phyloP scores from a whole-genome alignment of 2,113 vertebrate species.

The Eubucco bourcierii region DNA sequence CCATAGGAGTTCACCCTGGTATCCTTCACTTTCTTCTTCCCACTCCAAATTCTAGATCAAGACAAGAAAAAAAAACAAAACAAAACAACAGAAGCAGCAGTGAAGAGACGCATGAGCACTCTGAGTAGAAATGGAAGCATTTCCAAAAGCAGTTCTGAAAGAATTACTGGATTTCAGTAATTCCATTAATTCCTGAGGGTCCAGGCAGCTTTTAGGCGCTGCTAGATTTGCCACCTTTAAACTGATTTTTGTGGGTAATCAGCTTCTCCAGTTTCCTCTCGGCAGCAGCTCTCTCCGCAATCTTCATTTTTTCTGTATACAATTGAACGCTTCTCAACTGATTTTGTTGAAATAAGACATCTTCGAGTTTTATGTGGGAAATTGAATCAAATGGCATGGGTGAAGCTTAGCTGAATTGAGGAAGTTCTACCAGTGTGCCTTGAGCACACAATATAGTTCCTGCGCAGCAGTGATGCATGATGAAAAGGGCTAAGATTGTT shows the following conservation, averaged over 20 bases:
- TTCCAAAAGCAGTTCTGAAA: background rate
- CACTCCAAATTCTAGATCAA: background rate
- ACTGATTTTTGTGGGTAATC: conserved; percentile 98
- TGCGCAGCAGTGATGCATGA: background rate
- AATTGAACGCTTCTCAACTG: background rate
- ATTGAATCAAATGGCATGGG: background rate
- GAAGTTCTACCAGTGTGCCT: background rate
- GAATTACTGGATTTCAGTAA: conserved; percentile 80
- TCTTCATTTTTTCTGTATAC: conserved; percentile 67
- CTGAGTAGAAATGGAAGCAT: background rate
- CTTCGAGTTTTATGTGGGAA: background rate
- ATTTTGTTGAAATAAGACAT: background rate
- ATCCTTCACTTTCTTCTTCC: background rate
- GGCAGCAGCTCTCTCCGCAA: conserved; percentile 92
- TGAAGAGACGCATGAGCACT: background rate
- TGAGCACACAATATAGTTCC: background rate
- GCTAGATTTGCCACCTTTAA: conserved; percentile 91
- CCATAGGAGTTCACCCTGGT: too few species aligned
- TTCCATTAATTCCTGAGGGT: conserved; percentile 90
- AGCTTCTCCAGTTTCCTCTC: conserved; percentile 97
- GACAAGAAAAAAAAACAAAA: background rate
- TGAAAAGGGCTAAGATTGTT: background rate
- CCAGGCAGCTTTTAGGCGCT: conserved; percentile 85
- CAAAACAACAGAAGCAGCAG: background rate
- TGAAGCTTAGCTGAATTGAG: background rate